Evolutionary conservation across 1,140 invertebrate species (phyloP).

Genomic region (Drosophila santomea): DNA sequence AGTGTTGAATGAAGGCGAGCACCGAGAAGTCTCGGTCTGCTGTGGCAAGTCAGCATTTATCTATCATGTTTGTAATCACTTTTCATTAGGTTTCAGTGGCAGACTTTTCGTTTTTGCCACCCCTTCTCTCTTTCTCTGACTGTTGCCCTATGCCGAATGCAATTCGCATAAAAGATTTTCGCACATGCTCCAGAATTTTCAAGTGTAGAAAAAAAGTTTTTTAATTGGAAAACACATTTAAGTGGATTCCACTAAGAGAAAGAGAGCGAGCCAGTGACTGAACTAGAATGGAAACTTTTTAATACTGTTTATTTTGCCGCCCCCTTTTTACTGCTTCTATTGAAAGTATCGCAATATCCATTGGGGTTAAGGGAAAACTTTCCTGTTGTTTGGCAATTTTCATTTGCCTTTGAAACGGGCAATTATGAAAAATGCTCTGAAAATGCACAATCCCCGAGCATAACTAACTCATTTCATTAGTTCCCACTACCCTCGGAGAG

Average conservation of each 20-base stretch:
- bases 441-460: constrained; percentile 61
- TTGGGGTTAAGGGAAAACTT: constrained; percentile 54
- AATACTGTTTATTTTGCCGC: constrained; percentile 72
- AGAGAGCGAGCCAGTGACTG: constrained; percentile 34
- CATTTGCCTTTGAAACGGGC: constrained; percentile 61
- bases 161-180: constrained; percentile 83
- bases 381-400: constrained; percentile 38
- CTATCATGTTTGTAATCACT: constrained; percentile 83
- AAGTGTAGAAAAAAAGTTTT: constrained; percentile 80
- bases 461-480: constrained; percentile 82
- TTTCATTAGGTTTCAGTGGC: constrained; percentile 79
- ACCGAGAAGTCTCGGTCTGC: constrained; percentile 25
- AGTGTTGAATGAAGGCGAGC: neutral
- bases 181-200: constrained; percentile 79
- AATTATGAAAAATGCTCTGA: constrained; percentile 53
- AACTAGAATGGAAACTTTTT: constrained; percentile 64
- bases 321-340: constrained; percentile 4
- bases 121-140: constrained; percentile 27
- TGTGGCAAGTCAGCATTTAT: constrained; percentile 70
- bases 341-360: constrained; percentile 59
- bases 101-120: constrained; percentile 5
- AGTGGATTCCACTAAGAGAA: constrained; percentile 68
- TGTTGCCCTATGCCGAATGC: constrained; percentile 67
- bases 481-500: constrained; percentile 26
- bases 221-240: constrained; percentile 83